Base-by-base conservation (phyloP, 2,113 vertebrate genomes). In the Dendropsophus ebraccatus region DNA sequence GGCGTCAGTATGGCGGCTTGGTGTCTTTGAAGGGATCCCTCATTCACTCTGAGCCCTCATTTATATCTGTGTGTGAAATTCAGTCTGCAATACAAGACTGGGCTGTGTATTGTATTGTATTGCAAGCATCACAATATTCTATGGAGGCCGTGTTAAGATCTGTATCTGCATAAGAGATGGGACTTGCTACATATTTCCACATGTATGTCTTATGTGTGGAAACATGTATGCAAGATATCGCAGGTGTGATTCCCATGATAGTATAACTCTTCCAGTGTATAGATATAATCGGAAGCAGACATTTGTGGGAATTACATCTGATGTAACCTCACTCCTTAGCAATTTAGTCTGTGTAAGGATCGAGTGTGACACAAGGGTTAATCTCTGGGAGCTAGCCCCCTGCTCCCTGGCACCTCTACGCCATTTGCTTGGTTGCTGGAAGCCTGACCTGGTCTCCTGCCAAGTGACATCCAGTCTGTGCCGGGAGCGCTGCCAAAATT, bases 401-500 rank as follows among this genome's bases (percentile, higher is more conserved):
- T 32, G 25, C 28, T 17, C 72, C 52, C 52, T 65, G 75, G 41
- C 28, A 62, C 30, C 49, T 5, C 11, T 21, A 21, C 13, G 21
- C 28, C 1, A 32, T 73, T 75, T 79, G 74, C 50, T 81, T 21
- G 25, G 17, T 45, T 72, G 60, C 30, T 78, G 76, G 76, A 84
- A 32, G 28, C 52, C 50, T 74, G 75, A 52, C 5, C 52, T 21
- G 30, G 14, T 60, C 52, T 54, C 60, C 56, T 75, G 52, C 75
- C 74, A 80, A 74, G 65, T 74, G 74, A 73, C 67, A 80, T 73
- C 52, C 65, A 65, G 65, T 78, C 19, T 65, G 45, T 35, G 67
- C 13, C 1, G 65, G 67, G 76, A 74, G 30, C 16, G 37, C 50
- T 74, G 87, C 81, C 75, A 87, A 49, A 32, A 56, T 30, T 47